Percentiles rank a stretch among this genome's conserved stretches.
These are phyloP conservation scores for Trichonephila inaurata DNA, from an alignment of 1,140 invertebrate genomes.

Conservation along the genomic window DNA sequence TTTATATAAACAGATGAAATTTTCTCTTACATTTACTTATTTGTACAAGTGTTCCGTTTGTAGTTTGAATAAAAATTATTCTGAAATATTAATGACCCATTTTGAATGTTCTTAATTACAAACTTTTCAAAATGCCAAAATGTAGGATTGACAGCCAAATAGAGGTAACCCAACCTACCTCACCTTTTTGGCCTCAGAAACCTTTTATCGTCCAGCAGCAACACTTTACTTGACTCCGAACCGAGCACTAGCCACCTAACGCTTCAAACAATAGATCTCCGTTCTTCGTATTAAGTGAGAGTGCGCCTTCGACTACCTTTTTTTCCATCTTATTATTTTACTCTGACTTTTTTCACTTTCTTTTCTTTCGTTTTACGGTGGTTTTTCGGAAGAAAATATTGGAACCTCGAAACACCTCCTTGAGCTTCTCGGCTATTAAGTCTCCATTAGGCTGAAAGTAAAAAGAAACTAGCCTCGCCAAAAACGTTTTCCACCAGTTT, in stretches of 20 bases:
- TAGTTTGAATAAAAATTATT: too few species aligned
- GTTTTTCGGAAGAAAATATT: slow-evolving; percentile 72
- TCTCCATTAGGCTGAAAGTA: slow-evolving; percentile 65
- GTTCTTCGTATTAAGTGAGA: slow-evolving; percentile 69
- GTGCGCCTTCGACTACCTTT: slow-evolving; percentile 57
- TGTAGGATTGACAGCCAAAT: slow-evolving; percentile 36
- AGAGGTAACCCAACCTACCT: not conserved
- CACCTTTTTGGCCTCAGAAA: slow-evolving; percentile 55
- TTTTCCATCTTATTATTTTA: slow-evolving; percentile 57
- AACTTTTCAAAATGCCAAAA: slow-evolving; percentile 34
- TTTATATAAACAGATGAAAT: too few species aligned
- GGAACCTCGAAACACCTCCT: slow-evolving; percentile 68
- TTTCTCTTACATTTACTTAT: too few species aligned
- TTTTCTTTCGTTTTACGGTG: slow-evolving; percentile 66
- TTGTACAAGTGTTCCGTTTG: too few species aligned
- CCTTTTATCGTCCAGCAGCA: slow-evolving; percentile 71
- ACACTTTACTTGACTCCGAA: slow-evolving; percentile 58
- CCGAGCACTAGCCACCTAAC: slow-evolving; percentile 43
- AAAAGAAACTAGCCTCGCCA: slow-evolving; percentile 37
- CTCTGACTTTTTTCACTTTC: slow-evolving; percentile 54
- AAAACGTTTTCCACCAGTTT: slow-evolving; percentile 42
- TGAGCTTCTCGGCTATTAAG: slow-evolving; percentile 71
- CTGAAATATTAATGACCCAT: too few species aligned
- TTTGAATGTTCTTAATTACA: not conserved
- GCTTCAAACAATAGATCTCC: slow-evolving; percentile 72